Percentiles rank a stretch among this genome's conserved stretches.
Evolutionary conservation across 1,140 invertebrate genomes (phyloP).

Genomic region (Drosophila lacteicornis): DNA sequence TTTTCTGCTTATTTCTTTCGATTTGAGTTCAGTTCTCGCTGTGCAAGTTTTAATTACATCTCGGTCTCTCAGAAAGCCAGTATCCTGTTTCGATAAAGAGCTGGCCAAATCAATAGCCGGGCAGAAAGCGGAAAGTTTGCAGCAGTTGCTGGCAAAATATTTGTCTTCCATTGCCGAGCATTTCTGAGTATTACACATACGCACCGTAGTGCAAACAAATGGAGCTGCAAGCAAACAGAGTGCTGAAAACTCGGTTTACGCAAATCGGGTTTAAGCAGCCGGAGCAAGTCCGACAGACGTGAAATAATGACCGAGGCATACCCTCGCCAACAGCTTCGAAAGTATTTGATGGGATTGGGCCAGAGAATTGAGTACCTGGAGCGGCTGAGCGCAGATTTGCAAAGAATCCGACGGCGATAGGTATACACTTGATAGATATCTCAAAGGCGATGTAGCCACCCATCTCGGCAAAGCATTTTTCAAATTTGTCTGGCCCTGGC

Average conservation of each 20-base stretch:
- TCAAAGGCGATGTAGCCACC: background rate
- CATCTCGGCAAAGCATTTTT: conserved; percentile 16
- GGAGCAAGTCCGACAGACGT: conserved; percentile 9
- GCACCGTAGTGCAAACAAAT: conserved; percentile 24
- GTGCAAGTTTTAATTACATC: conserved; percentile 2
- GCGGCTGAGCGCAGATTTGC: conserved; percentile 15
- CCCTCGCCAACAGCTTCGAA: conserved; percentile 3
- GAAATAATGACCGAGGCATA: conserved; percentile 18
- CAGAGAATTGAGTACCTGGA: conserved; percentile 20
- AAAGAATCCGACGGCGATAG: background rate
- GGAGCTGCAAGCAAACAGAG: conserved; percentile 20
- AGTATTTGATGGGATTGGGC: conserved; percentile 22
- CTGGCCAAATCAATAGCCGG: conserved; percentile 20
- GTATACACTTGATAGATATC: conserved; percentile 9
- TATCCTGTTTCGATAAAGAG: background rate
- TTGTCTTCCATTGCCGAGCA: conserved; percentile 53
- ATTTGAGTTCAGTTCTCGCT: background rate
- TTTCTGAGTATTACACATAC: conserved; percentile 45
- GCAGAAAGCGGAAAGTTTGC: conserved; percentile 6
- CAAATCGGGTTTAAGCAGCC: conserved; percentile 10
- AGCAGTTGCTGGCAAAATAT: conserved; percentile 41
- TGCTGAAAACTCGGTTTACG: conserved; percentile 15
- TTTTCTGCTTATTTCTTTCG: conserved; percentile 1
- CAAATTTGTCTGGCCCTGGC: conserved; percentile 35
- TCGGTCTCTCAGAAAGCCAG: background rate